phyloP scores from a whole-genome alignment of 2,888 invertebrate species.

The Disparrhopalites patrizii region DNA sequence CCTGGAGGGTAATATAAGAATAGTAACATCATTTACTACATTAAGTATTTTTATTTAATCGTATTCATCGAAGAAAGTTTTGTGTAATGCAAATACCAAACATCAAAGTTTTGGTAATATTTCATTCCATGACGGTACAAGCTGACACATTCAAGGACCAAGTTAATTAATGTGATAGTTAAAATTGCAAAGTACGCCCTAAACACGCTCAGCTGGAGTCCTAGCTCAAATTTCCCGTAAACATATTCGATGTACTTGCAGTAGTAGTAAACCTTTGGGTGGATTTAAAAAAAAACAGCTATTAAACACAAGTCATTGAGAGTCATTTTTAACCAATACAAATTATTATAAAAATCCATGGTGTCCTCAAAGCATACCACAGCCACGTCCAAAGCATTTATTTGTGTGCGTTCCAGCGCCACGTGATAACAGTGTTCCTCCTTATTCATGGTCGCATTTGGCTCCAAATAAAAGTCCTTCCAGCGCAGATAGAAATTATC shows the following conservation, averaged over 20 bases:
- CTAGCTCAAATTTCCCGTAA: neutral
- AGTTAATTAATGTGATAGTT: neutral
- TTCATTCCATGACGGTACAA: slow-evolving; percentile 2
- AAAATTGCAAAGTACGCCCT: neutral
- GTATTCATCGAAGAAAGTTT: neutral
- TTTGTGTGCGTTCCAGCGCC: no score
- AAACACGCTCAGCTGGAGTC: neutral
- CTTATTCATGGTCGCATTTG: no score
- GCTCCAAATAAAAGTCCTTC: neutral
- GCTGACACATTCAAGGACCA: neutral
- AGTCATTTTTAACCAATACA: no score
- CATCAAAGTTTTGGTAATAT: slow-evolving; percentile 9
- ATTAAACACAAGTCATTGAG: no score
- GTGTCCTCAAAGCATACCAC: no score
- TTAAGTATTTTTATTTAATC: neutral
- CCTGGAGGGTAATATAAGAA: slow-evolving; percentile 27
- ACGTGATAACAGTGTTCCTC: neutral
- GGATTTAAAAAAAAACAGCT: no score
- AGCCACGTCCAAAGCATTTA: no score
- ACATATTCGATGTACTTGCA: slow-evolving; percentile 26
- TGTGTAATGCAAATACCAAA: neutral
- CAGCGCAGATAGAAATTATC: neutral
- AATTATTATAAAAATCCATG: neutral
- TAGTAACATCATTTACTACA: neutral
- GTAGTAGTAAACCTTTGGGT: neutral